Evolutionary conservation across 2,113 vertebrate genomes (phyloP), one percentile per base, ranked within the genome.

Genomic region (Antigone vipio): DNA sequence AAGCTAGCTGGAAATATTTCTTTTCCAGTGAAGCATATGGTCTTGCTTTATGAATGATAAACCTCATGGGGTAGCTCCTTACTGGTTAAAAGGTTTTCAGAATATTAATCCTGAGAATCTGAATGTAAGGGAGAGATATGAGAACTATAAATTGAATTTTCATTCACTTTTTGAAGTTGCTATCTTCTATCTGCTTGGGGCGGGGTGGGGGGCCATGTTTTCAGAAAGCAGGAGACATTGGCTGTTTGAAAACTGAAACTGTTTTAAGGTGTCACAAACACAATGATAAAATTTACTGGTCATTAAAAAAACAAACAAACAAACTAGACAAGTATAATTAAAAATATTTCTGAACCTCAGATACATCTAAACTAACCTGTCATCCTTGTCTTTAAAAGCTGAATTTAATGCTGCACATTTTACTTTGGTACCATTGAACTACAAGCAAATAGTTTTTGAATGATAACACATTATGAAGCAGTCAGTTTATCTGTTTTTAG

Each of bases 61-160:
- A 96, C 62, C 83, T 96, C 96, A 88, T 59, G 81, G 63, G 90
- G 93, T 82, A 97, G 81, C 11, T 94, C 49, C 44, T 96, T 76
- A 89, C 93, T 95, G 88, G 35, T 93, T 92, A 97, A 91, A 95
- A 98, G 85, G 38, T 85, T 98, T 97, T 97, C 93, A 75, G 93
- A 92, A 88, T 92, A 88, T 45, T 97, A 96, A 82, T 92, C 23
- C 50, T 93, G 79, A 77, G 89, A 50, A 88, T 93, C 68, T 85
- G 94, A 81, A 97, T 88, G 35, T 47, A 92, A 26, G 75, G 29
- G 63, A 95, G 56, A 89, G 91, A 62, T 30, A 76, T 60, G 26
- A 69, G 64, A 92, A 67, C 35, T 66, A 79, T 26, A 89, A 96
- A 73, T 29, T 77, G 52, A 80, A 77, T 42, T 83, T 44, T 62